Percentiles rank a stretch among this genome's conserved stretches.
Evolutionary conservation across 1,140 invertebrate species (phyloP).

Genomic region (Aphelinus certus): DNA sequence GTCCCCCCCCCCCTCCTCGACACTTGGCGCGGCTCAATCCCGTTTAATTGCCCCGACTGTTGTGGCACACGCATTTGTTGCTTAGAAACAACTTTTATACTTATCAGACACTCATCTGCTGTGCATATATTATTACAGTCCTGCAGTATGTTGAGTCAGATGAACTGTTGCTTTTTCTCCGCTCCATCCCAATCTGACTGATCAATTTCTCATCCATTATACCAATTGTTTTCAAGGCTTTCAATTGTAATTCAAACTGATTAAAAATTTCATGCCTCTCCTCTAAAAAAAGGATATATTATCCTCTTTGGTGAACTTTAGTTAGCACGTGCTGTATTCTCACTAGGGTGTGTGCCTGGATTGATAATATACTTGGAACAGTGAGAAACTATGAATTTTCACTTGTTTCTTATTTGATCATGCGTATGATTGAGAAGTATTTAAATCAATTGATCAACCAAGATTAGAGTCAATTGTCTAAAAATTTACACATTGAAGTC

Average conservation of each 20-base stretch:
- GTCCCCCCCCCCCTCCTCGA: too few species aligned
- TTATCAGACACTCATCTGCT: slow-evolving; percentile 10
- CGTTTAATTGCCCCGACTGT: slow-evolving; percentile 16
- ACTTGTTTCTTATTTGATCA: not conserved
- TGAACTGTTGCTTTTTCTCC: too few species aligned
- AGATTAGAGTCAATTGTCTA: not conserved
- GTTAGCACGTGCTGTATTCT: too few species aligned
- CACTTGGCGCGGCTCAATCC: too few species aligned
- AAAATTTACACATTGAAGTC: not conserved
- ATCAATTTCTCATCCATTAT: too few species aligned
- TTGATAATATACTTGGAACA: not conserved
- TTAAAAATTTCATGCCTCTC: not conserved
- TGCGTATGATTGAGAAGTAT: not conserved
- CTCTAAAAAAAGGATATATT: too few species aligned
- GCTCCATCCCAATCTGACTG: too few species aligned
- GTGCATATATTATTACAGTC: not conserved
- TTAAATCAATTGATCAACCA: not conserved
- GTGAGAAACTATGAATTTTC: not conserved
- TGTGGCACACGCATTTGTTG: slow-evolving; percentile 35
- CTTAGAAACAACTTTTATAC: slow-evolving; percentile 25
- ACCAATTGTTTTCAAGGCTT: not conserved
- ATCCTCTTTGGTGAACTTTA: too few species aligned
- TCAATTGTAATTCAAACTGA: not conserved
- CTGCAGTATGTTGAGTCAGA: not conserved
- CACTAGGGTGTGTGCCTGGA: not conserved